These are phyloP conservation scores for Acanthosepion lycidas DNA, from an alignment of 2,888 invertebrate species.

Conservation along the genomic window DNA sequence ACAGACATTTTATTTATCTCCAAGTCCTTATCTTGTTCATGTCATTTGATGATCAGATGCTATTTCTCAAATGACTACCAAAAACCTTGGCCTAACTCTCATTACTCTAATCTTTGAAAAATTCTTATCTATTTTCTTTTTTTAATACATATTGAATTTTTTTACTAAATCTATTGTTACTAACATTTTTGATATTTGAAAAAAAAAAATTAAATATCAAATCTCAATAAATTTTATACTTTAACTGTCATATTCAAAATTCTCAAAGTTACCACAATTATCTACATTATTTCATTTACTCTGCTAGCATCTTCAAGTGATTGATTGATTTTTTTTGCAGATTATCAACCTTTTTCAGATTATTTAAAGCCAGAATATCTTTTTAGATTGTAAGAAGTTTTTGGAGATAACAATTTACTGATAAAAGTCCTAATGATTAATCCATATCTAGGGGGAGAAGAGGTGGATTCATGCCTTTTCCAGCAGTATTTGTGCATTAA, in stretches of 20 bases:
- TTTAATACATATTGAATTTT: background rate
- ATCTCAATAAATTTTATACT: background rate
- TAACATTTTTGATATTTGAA: background rate
- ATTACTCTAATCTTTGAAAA: background rate
- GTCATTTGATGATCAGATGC: background rate
- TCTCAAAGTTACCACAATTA: no score
- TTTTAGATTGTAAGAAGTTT: no score
- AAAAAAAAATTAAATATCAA: background rate
- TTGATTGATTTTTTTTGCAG: no score
- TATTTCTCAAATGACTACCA: background rate
- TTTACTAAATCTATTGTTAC: background rate
- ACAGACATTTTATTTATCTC: background rate
- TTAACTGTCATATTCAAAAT: background rate
- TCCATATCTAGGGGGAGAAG: no score
- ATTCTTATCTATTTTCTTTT: background rate
- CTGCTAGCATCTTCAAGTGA: no score
- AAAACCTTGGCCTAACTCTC: background rate
- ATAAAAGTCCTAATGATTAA: no score
- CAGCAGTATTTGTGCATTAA: no score
- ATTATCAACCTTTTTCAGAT: no score
- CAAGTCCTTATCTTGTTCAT: background rate
- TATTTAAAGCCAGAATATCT: no score
- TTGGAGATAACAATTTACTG: no score
- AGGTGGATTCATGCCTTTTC: no score
- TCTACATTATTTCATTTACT: no score